A percentile compares a stretch with the other conserved stretches of the same genome.
Conservation (phyloP, 2,888 invertebrate genomes). For the Argyra leucocephala region DNA sequence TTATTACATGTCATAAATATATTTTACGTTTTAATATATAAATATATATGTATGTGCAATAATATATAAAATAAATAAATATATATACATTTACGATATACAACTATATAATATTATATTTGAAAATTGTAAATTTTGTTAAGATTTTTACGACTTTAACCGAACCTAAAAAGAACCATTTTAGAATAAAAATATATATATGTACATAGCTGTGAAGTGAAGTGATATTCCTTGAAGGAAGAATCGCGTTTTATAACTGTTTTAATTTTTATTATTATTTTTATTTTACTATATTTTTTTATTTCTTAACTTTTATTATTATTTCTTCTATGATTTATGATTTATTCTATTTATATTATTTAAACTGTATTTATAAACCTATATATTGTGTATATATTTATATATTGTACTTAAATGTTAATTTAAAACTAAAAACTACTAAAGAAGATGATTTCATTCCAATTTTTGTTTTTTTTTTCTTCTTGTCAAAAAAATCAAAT, state of each 20-base stretch:
- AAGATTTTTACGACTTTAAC: background rate
- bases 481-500: too few relatives aligned
- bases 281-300: background rate
- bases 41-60: background rate
- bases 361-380: too few relatives aligned
- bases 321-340: constrained; percentile 6
- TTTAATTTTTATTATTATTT: background rate
- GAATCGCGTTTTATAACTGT: background rate
- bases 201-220: background rate
- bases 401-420: too few relatives aligned
- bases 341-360: background rate
- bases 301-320: background rate
- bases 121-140: background rate
- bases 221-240: background rate
- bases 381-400: too few relatives aligned
- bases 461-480: too few relatives aligned
- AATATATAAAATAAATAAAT: background rate
- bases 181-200: background rate
- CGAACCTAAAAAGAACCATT: background rate
- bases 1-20: background rate
- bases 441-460: too few relatives aligned
- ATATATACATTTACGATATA: background rate
- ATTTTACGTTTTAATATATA: background rate
- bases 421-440: too few relatives aligned
- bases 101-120: background rate